A percentile compares a stretch with the other conserved stretches of the same genome.
phyloP scores from a whole-genome alignment of 2,888 invertebrate species.

The Marronus borbonicus region DNA sequence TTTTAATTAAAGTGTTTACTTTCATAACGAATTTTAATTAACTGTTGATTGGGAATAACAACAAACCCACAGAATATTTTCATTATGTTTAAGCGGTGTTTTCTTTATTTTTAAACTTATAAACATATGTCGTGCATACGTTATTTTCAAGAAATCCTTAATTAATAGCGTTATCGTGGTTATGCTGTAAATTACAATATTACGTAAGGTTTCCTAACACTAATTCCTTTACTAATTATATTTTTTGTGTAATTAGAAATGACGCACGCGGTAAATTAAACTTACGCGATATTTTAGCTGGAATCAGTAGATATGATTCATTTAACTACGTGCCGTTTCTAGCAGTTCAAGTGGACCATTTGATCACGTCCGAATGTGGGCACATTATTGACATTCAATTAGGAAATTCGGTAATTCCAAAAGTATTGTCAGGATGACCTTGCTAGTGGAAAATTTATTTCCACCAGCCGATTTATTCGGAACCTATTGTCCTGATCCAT shows the following conservation, averaged over 20 bases:
- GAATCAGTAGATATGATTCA: conserved; percentile 9
- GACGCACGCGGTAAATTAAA: conserved; percentile 1
- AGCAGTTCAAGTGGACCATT: neutral
- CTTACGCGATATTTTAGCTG: neutral
- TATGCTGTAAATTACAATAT: neutral
- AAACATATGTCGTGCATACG: neutral
- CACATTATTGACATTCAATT: neutral
- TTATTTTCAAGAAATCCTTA: neutral
- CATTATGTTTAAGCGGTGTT: neutral
- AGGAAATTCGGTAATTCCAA: conserved; percentile 8
- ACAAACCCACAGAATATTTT: neutral
- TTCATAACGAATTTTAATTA: neutral
- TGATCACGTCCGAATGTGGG: neutral
- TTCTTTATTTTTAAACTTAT: neutral
- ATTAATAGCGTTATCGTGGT: neutral
- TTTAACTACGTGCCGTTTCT: neutral
- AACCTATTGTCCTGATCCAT: neutral
- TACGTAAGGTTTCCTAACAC: neutral
- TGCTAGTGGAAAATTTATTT: neutral
- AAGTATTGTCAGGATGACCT: neutral
- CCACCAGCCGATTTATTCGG: neutral
- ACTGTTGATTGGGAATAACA: neutral
- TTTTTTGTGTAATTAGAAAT: conserved; percentile 3
- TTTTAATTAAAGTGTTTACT: neutral
- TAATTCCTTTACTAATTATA: conserved; percentile 8